These are phyloP conservation scores for Lynx canadensis DNA, from an alignment of 2,113 vertebrate genomes.

Conservation along the genomic window DNA sequence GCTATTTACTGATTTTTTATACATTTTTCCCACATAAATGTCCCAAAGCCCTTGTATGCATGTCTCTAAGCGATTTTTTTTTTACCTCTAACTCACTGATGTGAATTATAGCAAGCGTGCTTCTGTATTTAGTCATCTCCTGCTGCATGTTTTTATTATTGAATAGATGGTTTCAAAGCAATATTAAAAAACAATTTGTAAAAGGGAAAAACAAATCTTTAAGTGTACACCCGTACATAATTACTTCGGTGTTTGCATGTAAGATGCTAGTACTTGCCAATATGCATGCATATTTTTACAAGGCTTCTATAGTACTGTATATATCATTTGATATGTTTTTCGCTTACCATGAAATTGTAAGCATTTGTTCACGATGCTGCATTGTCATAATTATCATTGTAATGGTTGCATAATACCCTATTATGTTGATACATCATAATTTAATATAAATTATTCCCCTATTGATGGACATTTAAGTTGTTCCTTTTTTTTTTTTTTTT, in stretches of 20 bases:
- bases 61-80: slow-evolving; percentile 21
- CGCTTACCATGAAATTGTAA: slow-evolving; percentile 64
- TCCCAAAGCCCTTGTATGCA: background rate
- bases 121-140: background rate
- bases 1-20: slow-evolving; percentile 17
- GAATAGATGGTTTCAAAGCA: slow-evolving; percentile 63
- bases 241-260: slow-evolving; percentile 49
- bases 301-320: slow-evolving; percentile 17
- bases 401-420: slow-evolving; percentile 55
- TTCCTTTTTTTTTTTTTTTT: background rate
- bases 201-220: slow-evolving; percentile 28
- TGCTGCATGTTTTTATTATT: slow-evolving; percentile 48
- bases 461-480: slow-evolving; percentile 73
- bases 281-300: slow-evolving; percentile 43
- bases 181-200: slow-evolving; percentile 63
- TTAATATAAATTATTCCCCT: slow-evolving; percentile 64
- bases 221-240: slow-evolving; percentile 2
- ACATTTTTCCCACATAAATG: slow-evolving; percentile 4
- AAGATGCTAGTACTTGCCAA: background rate
- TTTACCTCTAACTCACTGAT: slow-evolving; percentile 36
- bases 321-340: slow-evolving; percentile 53
- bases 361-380: slow-evolving; percentile 62
- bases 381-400: slow-evolving; percentile 66
- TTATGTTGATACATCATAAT: slow-evolving; percentile 61
- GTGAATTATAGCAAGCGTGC: background rate